These are phyloP conservation scores for Telmatochromis brichardi DNA, from an alignment of 2,113 vertebrate species.

Conservation along the genomic window DNA sequence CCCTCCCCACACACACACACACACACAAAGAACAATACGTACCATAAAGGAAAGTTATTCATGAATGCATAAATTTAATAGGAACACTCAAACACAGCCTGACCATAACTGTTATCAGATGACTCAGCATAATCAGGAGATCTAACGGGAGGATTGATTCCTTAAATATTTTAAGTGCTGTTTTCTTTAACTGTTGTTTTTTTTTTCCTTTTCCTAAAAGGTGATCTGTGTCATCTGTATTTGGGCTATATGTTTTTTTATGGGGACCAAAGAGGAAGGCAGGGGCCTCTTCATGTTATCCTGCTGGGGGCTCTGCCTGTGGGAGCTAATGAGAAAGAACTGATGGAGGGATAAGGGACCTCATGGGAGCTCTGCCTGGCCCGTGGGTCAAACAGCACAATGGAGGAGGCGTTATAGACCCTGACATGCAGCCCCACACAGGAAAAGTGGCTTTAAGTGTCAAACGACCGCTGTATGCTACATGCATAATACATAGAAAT, in stretches of 20 bases:
- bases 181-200: neutral
- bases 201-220: neutral
- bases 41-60: neutral
- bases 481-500: slow-evolving; percentile 37
- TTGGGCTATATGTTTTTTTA: slow-evolving; percentile 32
- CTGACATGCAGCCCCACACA: slow-evolving; percentile 54
- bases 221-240: slow-evolving; percentile 37
- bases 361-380: slow-evolving; percentile 57
- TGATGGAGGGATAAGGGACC: slow-evolving; percentile 66
- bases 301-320: slow-evolving; percentile 46
- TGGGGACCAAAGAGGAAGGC: slow-evolving; percentile 31
- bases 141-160: neutral
- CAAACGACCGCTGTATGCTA: slow-evolving; percentile 22
- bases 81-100: neutral
- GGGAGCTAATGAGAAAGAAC: slow-evolving; percentile 68
- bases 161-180: neutral
- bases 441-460: slow-evolving; percentile 58
- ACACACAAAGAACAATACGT: neutral
- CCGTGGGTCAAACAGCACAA: slow-evolving; percentile 66
- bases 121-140: neutral
- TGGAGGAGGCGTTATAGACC: slow-evolving; percentile 60
- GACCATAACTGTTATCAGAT: neutral
- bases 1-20: neutral
- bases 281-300: slow-evolving; percentile 38
- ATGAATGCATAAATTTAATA: neutral